These are phyloP conservation scores for Diaprepes abbreviatus DNA, from an alignment of 2,888 invertebrate species.

Conservation along the genomic window DNA sequence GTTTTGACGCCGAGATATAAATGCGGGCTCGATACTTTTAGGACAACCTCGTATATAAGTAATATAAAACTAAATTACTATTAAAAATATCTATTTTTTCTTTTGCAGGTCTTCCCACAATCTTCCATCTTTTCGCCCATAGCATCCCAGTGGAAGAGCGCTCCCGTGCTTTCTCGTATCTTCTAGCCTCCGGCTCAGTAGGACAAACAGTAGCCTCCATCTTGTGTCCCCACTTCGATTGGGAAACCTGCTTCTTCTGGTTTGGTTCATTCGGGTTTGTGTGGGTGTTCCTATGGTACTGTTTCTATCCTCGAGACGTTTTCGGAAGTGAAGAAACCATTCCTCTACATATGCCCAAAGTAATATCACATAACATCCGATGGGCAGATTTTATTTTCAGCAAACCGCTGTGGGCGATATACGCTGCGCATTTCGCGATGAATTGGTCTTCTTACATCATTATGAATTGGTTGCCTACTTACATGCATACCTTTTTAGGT, in stretches of 20 bases:
- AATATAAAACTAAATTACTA: too few species aligned
- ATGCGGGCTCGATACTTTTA: too few species aligned
- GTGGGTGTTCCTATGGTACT: constrained; percentile 77
- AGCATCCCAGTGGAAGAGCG: constrained; percentile 80
- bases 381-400: constrained; percentile 78
- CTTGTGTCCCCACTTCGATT: constrained; percentile 77
- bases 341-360: constrained; percentile 73
- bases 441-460: constrained; percentile 86
- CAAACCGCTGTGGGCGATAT: constrained; percentile 81
- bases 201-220: constrained; percentile 82
- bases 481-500: constrained; percentile 74
- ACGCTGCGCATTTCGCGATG: constrained; percentile 84
- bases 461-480: constrained; percentile 85
- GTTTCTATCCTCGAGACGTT: constrained; percentile 73
- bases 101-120: constrained; percentile 77
- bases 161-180: constrained; percentile 80
- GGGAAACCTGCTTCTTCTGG: constrained; percentile 78
- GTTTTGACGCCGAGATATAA: too few species aligned
- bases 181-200: constrained; percentile 80
- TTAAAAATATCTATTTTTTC: constrained; percentile 11
- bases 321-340: constrained; percentile 70
- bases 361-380: constrained; percentile 69
- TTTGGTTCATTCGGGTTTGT: constrained; percentile 78
- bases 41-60: too few species aligned
- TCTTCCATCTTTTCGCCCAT: constrained; percentile 82